Base-by-base conservation (phyloP, 2,797 vertebrate species). In the Lophius americanus region DNA sequence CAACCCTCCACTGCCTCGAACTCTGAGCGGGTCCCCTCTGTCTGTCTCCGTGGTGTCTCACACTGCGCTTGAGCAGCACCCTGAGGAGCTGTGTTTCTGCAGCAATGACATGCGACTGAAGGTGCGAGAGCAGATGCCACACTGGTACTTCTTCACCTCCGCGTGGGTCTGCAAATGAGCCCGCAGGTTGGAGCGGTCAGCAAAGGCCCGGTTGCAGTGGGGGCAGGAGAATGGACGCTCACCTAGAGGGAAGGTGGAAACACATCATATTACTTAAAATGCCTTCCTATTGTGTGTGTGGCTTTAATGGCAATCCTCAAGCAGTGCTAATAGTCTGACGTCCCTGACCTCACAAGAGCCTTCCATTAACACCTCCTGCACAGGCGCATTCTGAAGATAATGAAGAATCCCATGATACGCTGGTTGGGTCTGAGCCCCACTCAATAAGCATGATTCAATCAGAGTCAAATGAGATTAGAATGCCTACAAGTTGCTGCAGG, bases 111-210 rank as follows among this genome's bases (percentile, higher is more conserved):
- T 98, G 64, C 97, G 96, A 81, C 97, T 98, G 93, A 98, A 99
- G 93, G 97, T 98, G 79, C 96, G 95, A 50, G 96, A 95, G 69
- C 97, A 99, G 64, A 93, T 92, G 84, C 92, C 83, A 64, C 97
- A 99, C 73, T 98, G 97, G 89, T 99, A 98, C 89, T 98, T 98
- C 93, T 99, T 99, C 78, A 98, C 95, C 50, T 98, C 96, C 0
- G 96, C 96, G 68, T 99, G 97, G 55, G 97, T 99, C 94, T 99
- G 97, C 88, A 98, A 94, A 68, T 99, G 97, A 23, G 97, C 97
- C 1, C 97, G 93, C 82, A 99, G 95, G 92, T 99, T 99, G 70
- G 97, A 99, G 83, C 96, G 97, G 92, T 99, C 97, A 0, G 97
- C 97, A 2, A 99, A 99, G 59, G 97, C 97, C 2, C 97, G 92